These are phyloP conservation scores for Drosophila prolongata DNA, from an alignment of 2,888 invertebrate species.

Conservation along the genomic window DNA sequence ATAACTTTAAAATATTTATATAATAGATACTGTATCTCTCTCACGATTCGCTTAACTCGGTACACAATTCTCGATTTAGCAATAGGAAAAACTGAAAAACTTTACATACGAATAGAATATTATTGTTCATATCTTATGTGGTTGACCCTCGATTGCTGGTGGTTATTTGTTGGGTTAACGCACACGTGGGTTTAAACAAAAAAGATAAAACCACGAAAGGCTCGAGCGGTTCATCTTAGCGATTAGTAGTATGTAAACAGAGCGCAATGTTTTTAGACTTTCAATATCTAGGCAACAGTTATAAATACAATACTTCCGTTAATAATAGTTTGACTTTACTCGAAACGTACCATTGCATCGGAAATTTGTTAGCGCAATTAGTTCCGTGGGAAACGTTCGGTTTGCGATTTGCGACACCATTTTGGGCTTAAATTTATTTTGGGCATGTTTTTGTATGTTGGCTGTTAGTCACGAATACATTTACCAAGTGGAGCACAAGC, in stretches of 20 bases:
- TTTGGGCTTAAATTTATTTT: slow-evolving; percentile 23
- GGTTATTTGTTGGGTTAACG: slow-evolving; percentile 9
- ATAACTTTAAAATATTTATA: slow-evolving; percentile 71
- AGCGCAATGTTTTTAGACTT: slow-evolving; percentile 40
- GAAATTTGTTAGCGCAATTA: slow-evolving; percentile 25
- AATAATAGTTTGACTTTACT: slow-evolving; percentile 41
- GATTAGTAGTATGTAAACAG: slow-evolving; percentile 30
- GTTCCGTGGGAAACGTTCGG: slow-evolving; percentile 1
- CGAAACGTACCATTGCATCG: slow-evolving; percentile 37
- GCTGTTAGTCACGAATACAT: slow-evolving; percentile 55
- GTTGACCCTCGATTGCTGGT: slow-evolving; percentile 4
- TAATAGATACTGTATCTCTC: slow-evolving; percentile 58
- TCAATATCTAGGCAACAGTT: slow-evolving; percentile 62
- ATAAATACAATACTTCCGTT: slow-evolving; percentile 74
- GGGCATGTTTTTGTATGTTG: slow-evolving; percentile 31
- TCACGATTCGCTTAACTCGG: slow-evolving; percentile 39
- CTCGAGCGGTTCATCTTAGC: slow-evolving; percentile 16
- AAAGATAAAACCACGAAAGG: slow-evolving; percentile 13
- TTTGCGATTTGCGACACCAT: slow-evolving; percentile 33
- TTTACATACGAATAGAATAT: slow-evolving; percentile 55
- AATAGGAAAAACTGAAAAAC: slow-evolving; percentile 63
- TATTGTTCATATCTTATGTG: slow-evolving; percentile 37
- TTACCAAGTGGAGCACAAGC: slow-evolving; percentile 25
- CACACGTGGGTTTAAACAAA: slow-evolving; percentile 18
- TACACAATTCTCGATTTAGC: slow-evolving; percentile 39